Conservation (phyloP, 2,888 invertebrate genomes). For the Eugnorisma glareosa region DNA sequence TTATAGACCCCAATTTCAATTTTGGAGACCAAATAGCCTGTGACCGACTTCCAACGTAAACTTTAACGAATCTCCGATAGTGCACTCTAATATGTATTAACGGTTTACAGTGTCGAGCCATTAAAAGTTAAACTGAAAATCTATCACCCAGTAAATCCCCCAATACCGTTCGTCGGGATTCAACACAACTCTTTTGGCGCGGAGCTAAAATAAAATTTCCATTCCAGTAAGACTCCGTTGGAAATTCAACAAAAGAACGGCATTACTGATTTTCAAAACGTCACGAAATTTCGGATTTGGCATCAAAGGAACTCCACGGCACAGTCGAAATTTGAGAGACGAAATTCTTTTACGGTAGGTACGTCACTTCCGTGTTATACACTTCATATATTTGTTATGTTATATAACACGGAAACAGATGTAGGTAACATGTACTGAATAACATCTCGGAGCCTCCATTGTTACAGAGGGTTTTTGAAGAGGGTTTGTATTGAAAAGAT, state of each 20-base stretch:
- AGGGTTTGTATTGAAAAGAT: slow-evolving; percentile 66
- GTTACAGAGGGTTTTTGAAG: slow-evolving; percentile 63
- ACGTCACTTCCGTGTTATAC: slow-evolving; percentile 56
- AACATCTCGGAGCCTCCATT: slow-evolving; percentile 58
- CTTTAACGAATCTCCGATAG: slow-evolving; percentile 51
- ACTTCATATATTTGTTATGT: slow-evolving; percentile 47
- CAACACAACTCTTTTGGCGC: slow-evolving; percentile 45
- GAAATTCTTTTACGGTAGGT: slow-evolving; percentile 59
- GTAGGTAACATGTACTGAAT: slow-evolving; percentile 65
- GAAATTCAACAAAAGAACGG: slow-evolving; percentile 60
- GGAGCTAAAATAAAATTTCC: slow-evolving; percentile 60
- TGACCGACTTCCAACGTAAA: slow-evolving; percentile 46
- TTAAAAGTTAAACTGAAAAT: slow-evolving; percentile 63
- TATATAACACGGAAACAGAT: slow-evolving; percentile 63
- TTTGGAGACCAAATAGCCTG: slow-evolving; percentile 43
- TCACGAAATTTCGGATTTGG: slow-evolving; percentile 58
- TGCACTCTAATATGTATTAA: slow-evolving; percentile 63
- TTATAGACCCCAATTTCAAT: slow-evolving; percentile 29
- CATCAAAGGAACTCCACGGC: slow-evolving; percentile 64
- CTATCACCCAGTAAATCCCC: slow-evolving; percentile 58
- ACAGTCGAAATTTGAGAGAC: slow-evolving; percentile 55
- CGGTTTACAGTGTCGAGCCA: slow-evolving; percentile 57
- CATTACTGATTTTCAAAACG: slow-evolving; percentile 58
- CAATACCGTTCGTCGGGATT: slow-evolving; percentile 48
- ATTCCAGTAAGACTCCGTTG: slow-evolving; percentile 49